A percentile compares a stretch with the other conserved stretches of the same genome.
These are phyloP conservation scores for Rhyzopertha dominica DNA, from an alignment of 1,140 invertebrate genomes.

Conservation along the genomic window DNA sequence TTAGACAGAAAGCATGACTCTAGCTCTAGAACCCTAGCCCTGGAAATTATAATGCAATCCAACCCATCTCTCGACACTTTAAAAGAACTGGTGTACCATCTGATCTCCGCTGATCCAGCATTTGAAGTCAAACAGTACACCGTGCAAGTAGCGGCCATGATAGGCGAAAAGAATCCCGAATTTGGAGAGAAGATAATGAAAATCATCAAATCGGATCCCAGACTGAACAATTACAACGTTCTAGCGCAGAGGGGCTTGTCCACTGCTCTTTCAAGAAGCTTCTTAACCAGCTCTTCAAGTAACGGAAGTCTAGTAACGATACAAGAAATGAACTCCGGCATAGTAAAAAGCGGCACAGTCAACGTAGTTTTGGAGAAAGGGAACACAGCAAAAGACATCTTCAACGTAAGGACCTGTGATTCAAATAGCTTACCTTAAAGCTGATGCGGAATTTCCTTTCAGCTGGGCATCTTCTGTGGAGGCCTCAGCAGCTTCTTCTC, in stretches of 20 bases:
- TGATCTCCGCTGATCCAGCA: constrained; percentile 50
- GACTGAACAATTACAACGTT: constrained; percentile 62
- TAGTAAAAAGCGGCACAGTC: constrained; percentile 71
- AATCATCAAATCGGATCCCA: constrained; percentile 44
- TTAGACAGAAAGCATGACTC: constrained; percentile 59
- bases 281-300: constrained; percentile 53
- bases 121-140: constrained; percentile 67
- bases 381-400: constrained; percentile 48
- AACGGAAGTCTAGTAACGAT: constrained; percentile 68
- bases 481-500: constrained; percentile 67
- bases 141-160: constrained; percentile 58
- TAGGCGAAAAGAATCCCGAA: constrained; percentile 49
- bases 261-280: constrained; percentile 61
- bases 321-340: constrained; percentile 68
- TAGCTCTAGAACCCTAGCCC: constrained; percentile 63
- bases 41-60: constrained; percentile 65
- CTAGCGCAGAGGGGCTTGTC: constrained; percentile 64
- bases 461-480: constrained; percentile 72
- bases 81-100: constrained; percentile 51
- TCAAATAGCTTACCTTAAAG: neutral
- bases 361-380: constrained; percentile 61
- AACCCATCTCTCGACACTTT: constrained; percentile 52
- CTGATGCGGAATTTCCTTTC: constrained; percentile 11
- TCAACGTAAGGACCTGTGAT: constrained; percentile 44
- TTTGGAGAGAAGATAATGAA: constrained; percentile 46